A percentile compares a stretch with the other conserved stretches of the same genome.
These are phyloP conservation scores for Andrena dorsata DNA, from an alignment of 2,888 invertebrate genomes.

Conservation along the genomic window DNA sequence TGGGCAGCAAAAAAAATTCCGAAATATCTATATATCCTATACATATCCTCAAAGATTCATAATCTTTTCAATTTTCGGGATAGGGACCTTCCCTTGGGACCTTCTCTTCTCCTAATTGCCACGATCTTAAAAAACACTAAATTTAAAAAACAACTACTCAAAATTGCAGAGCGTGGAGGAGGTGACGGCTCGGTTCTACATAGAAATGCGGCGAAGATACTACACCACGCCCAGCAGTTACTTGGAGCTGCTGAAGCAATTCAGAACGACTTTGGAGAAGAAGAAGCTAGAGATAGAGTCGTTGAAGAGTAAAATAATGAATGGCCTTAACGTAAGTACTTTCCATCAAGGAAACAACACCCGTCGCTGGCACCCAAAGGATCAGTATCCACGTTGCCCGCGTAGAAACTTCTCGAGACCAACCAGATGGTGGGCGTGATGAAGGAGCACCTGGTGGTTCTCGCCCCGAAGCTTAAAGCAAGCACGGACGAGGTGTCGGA, in stretches of 20 bases:
- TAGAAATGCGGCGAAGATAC: conserved; percentile 93
- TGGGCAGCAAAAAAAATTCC: too few relatives aligned
- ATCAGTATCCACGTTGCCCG: background rate
- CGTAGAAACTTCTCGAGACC: conserved; percentile 92
- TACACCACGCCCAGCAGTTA: conserved; percentile 97
- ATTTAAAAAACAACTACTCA: background rate
- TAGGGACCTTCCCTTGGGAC: too few relatives aligned
- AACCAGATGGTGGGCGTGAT: conserved; percentile 93
- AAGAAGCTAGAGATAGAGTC: conserved; percentile 90
- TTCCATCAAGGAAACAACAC: too few relatives aligned
- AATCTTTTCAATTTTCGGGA: too few relatives aligned
- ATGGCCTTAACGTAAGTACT: conserved; percentile 88
- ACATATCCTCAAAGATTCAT: too few relatives aligned
- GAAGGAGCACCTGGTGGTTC: conserved; percentile 92
- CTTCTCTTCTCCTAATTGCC: too few relatives aligned
- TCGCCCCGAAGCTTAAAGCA: conserved; percentile 92
- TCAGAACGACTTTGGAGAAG: conserved; percentile 89
- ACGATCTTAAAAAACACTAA: background rate
- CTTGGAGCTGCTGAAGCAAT: conserved; percentile 93
- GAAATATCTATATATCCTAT: too few relatives aligned
- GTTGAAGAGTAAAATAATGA: conserved; percentile 89
- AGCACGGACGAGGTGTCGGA: conserved; percentile 92
- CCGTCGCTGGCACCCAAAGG: background rate
- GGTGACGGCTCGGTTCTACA: conserved; percentile 91
- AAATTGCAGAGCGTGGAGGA: conserved; percentile 90